Evolutionary conservation across 2,888 invertebrate species (phyloP), one percentile per base, ranked within the genome.

Genomic region (Eudasyphora cyanicolor): DNA sequence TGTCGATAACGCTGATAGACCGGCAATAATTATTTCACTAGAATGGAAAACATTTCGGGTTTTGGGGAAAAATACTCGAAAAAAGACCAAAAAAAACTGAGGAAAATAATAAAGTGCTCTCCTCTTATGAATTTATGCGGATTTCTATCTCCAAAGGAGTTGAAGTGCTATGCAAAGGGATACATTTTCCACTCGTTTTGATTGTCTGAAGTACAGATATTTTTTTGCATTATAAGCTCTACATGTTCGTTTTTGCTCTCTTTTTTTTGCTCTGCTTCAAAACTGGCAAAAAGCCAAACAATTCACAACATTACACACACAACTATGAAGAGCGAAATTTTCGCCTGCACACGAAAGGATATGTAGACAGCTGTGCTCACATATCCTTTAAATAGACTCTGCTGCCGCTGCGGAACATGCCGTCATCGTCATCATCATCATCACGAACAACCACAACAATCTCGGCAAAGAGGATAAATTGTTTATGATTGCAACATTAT

Each of bases 401-500:
- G 57, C 19, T 14, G 57, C 1, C 27, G 10, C 57, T 57, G 57
- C 19, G 21, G 1, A 8, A 10, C 19, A 10, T 6, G 10, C 57
- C 27, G 12, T 27, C 6, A 10, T n/a, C n/a, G n/a, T 12, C 54
- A 24, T 35, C 19, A 54, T n/a, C 49, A 54, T 24, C 21, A 54
- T 24, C 51, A 35, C 35, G 6, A 49, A 10, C 24, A 54, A 4
- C 24, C 54, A 19, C 54, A 19, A 17, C 19, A 19, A 17, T 62
- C 64, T 17, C 27, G 2, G 60, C 12, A 73, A 27, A 57, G 5
- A 19, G 35, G 12, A 76, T 70, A 73, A 73, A 73, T 60, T 79
- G 67, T 73, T 82, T 69, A 76, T 74, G 51, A 76, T 60, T 51
- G 51, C 49, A 76, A 74, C 67, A 60, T 79, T 73, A 49, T 29